phyloP scores from a whole-genome alignment of 2,888 invertebrate species.

The Anticlea derivata region DNA sequence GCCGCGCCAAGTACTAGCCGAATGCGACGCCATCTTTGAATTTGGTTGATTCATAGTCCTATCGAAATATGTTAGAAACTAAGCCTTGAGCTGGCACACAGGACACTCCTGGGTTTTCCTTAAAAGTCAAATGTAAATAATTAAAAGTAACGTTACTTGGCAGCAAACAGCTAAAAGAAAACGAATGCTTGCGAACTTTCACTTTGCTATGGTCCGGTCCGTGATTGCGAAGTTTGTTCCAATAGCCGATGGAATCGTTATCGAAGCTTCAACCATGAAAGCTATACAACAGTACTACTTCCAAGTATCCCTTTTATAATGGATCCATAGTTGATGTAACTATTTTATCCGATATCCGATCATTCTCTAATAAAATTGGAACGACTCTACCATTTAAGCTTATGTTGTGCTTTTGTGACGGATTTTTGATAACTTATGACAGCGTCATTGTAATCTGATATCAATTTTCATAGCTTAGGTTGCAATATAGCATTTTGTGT shows the following conservation, averaged over 20 bases:
- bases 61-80: constrained; percentile 40
- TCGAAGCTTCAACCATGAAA: constrained; percentile 16
- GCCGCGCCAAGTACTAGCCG: constrained; percentile 71
- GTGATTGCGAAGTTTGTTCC: constrained; percentile 64
- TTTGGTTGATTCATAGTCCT: constrained; percentile 67
- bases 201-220: constrained; percentile 57
- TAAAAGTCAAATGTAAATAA: constrained; percentile 22
- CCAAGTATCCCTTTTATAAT: not conserved
- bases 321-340: not conserved
- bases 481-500: too few relatives aligned
- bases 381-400: too few relatives aligned
- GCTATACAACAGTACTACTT: constrained; percentile 12
- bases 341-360: not conserved
- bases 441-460: too few relatives aligned
- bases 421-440: too few relatives aligned
- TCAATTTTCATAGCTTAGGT: too few relatives aligned
- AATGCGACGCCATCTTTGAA: constrained; percentile 77
- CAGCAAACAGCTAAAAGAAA: constrained; percentile 52
- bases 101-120: constrained; percentile 8
- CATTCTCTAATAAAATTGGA: too few relatives aligned
- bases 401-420: too few relatives aligned
- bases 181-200: constrained; percentile 69
- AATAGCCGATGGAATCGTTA: constrained; percentile 34
- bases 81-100: constrained; percentile 17
- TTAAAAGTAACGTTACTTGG: constrained; percentile 43